Evolutionary conservation across 2,113 vertebrate species (phyloP).

Genomic region (Mystacornis crossleyi): DNA sequence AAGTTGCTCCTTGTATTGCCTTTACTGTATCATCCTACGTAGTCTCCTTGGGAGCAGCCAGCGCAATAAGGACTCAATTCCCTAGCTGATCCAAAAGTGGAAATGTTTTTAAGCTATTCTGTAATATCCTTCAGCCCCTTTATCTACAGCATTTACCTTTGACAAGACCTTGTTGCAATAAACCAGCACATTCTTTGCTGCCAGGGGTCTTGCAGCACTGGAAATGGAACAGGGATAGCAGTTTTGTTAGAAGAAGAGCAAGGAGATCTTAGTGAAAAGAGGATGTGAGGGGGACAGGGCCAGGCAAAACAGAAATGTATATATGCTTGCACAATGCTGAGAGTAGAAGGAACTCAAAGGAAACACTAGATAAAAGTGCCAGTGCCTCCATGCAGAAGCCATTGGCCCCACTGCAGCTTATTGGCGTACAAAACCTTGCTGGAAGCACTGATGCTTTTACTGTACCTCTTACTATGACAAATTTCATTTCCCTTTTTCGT

Average conservation of each 20-base stretch:
- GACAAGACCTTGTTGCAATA: not conserved
- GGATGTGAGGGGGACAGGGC: slow-evolving; percentile 4
- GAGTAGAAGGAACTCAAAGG: not conserved
- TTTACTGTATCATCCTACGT: not conserved
- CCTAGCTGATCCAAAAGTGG: not conserved
- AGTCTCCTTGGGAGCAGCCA: not conserved
- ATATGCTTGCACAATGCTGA: not conserved
- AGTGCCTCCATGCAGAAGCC: not conserved
- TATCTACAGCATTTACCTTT: not conserved
- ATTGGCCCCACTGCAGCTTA: rapidly evolving
- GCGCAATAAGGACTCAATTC: not conserved
- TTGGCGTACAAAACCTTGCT: not conserved
- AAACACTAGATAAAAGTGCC: not conserved
- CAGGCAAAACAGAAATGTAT: not conserved
- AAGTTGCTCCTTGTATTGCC: not conserved
- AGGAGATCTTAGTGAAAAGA: not conserved
- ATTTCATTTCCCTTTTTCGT: slow-evolving; percentile 42
- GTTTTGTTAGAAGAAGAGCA: not conserved
- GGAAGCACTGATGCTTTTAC: not conserved
- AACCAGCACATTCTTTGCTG: not conserved
- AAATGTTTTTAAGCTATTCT: not conserved
- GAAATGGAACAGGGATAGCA: not conserved
- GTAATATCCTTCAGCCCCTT: not conserved
- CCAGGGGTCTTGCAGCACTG: not conserved
- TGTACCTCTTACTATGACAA: not conserved